Evolutionary conservation across 2,797 vertebrate species (phyloP).

Genomic region (Pitangus sulphuratus): DNA sequence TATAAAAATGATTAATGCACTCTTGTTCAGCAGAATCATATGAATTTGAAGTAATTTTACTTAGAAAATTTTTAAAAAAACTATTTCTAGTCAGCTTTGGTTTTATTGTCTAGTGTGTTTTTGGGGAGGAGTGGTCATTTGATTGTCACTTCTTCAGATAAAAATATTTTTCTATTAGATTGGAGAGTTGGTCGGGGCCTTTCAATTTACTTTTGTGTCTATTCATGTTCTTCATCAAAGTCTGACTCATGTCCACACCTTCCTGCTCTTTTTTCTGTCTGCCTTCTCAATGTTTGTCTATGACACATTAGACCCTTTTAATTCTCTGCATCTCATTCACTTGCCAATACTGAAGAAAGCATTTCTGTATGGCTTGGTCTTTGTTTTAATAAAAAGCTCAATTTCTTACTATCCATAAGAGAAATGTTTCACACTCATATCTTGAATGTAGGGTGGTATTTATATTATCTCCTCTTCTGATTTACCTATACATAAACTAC

Average conservation of each 20-base stretch:
- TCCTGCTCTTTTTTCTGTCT: not conserved
- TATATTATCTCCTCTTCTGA: not conserved
- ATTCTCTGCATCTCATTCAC: not conserved
- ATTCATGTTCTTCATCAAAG: not conserved
- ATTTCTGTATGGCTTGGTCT: not conserved
- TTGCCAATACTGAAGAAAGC: not conserved
- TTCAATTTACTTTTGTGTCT: not conserved
- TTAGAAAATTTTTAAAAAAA: not conserved
- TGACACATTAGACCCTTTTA: not conserved
- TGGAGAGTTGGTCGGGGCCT: rapidly evolving
- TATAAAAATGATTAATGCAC: not conserved
- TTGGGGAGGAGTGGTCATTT: not conserved
- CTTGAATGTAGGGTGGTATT: not conserved
- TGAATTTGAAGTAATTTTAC: not conserved
- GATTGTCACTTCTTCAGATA: not conserved
- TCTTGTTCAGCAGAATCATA: not conserved
- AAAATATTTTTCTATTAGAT: not conserved
- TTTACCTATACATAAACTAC: not conserved
- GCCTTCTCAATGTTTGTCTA: not conserved
- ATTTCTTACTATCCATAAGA: not conserved
- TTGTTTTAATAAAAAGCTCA: not conserved
- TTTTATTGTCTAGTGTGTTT: not conserved
- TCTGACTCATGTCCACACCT: not conserved
- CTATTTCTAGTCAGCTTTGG: not conserved
- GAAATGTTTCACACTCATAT: not conserved